Conservation (phyloP, 2,888 invertebrate genomes). For the Craniophora ligustri region DNA sequence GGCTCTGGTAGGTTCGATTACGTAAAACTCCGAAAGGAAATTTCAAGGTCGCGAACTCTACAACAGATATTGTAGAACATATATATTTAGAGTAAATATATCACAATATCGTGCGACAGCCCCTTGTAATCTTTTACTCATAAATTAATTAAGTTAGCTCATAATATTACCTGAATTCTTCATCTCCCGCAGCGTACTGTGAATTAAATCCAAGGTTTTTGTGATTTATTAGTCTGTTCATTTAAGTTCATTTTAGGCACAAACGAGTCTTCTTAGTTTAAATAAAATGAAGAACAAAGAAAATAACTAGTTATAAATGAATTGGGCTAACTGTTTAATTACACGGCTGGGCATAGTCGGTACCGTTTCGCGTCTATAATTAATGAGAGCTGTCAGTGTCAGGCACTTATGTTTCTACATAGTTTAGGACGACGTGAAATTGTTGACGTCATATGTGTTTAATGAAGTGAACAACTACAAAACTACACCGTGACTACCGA, state of each 20-base stretch:
- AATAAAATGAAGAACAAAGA: slow-evolving; percentile 6
- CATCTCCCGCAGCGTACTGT: slow-evolving; percentile 41
- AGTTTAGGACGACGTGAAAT: slow-evolving; percentile 14
- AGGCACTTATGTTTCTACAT: slow-evolving; percentile 7
- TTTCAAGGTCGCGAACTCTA: slow-evolving; percentile 32
- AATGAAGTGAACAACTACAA: slow-evolving; percentile 41
- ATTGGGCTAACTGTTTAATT: slow-evolving; percentile 7
- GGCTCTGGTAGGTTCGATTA: slow-evolving; percentile 28
- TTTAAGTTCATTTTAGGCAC: slow-evolving; percentile 27
- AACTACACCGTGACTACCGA: slow-evolving; percentile 47
- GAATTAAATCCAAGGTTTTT: slow-evolving; percentile 43
- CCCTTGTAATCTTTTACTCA: slow-evolving; percentile 58
- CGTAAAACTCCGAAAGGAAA: slow-evolving; percentile 24
- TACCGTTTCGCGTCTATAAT: slow-evolving; percentile 20
- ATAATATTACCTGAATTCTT: slow-evolving; percentile 56
- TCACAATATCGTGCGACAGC: slow-evolving; percentile 49
- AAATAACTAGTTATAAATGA: not conserved
- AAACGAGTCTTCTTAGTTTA: slow-evolving; percentile 2
- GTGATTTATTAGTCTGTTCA: slow-evolving; percentile 44
- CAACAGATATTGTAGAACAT: slow-evolving; percentile 23
- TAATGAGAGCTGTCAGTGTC: slow-evolving; percentile 27
- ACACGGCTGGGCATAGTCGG: not conserved
- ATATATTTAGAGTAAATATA: slow-evolving; percentile 40
- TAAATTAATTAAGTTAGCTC: slow-evolving; percentile 64
- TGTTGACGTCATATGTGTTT: slow-evolving; percentile 28